Percentiles rank a stretch among this genome's conserved stretches.
Evolutionary conservation across 1,140 invertebrate species (phyloP).

Genomic region (Calliopsis andreniformis): DNA sequence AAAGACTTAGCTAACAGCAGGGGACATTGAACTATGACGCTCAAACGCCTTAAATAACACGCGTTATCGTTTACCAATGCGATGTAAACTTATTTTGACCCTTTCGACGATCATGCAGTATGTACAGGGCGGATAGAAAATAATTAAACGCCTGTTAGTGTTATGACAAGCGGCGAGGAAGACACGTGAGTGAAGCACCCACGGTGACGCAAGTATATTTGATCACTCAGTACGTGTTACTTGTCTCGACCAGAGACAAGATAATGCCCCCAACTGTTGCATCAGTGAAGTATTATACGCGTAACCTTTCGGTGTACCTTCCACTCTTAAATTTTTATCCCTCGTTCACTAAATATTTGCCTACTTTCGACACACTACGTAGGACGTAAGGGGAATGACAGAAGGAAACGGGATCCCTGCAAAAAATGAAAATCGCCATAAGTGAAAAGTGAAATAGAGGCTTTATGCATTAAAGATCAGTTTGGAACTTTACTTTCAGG

Average conservation of each 20-base stretch:
- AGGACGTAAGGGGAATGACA: neutral
- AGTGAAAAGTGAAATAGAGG: neutral
- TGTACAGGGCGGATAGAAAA: neutral
- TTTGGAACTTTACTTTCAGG: neutral
- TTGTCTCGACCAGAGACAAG: slow-evolving; percentile 48
- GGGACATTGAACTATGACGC: too few species aligned
- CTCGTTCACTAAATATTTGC: slow-evolving; percentile 33
- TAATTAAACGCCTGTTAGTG: neutral
- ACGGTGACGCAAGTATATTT: slow-evolving; percentile 59
- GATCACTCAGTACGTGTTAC: slow-evolving; percentile 51
- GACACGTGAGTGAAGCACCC: neutral
- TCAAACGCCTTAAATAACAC: neutral
- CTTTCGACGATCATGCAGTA: neutral
- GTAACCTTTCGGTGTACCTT: slow-evolving; percentile 54
- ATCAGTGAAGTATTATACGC: slow-evolving; percentile 56
- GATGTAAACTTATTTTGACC: neutral
- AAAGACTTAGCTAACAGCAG: too few species aligned
- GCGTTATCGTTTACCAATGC: neutral
- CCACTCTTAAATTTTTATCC: slow-evolving; percentile 32
- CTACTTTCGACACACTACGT: neutral
- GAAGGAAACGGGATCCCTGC: too few species aligned
- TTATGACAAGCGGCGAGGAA: slow-evolving; percentile 1
- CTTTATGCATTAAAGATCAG: neutral
- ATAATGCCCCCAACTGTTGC: slow-evolving; percentile 60
- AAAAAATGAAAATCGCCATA: neutral